Percentiles rank a stretch among this genome's conserved stretches.
Conservation (phyloP, 2,888 invertebrate genomes). For the Tethea ocularis region DNA sequence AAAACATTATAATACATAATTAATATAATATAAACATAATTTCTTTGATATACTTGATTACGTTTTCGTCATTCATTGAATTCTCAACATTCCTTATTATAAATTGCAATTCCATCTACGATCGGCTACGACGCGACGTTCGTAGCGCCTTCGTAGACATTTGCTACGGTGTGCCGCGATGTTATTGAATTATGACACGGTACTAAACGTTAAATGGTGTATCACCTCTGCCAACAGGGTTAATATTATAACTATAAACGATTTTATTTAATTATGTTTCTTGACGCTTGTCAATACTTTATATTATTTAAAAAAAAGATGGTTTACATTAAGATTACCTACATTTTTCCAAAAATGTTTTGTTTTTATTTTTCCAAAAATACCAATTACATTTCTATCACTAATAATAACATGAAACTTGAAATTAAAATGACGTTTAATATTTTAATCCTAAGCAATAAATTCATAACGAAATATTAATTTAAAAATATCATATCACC, state of each 20-base stretch:
- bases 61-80: too few species aligned
- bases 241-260: not conserved
- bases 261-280: not conserved
- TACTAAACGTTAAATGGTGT: not conserved
- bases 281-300: not conserved
- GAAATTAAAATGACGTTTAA: conserved; percentile 12
- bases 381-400: conserved; percentile 27
- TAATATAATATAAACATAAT: too few species aligned
- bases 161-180: conserved; percentile 27
- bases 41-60: not conserved
- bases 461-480: conserved; percentile 45
- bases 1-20: not conserved
- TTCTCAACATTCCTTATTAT: not conserved
- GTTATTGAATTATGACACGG: not conserved
- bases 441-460: conserved; percentile 48
- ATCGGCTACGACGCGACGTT: too few species aligned
- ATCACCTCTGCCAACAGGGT: too few species aligned
- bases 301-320: not conserved
- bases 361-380: conserved; percentile 28
- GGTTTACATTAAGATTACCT: not conserved
- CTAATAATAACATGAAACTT: conserved; percentile 19
- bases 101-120: not conserved
- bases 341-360: not conserved
- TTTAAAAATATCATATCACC: conserved; percentile 56
- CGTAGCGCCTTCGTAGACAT: conserved; percentile 19